Percentiles rank a stretch among this genome's conserved stretches.
phyloP scores from a whole-genome alignment of 2,888 invertebrate species.

The Perizoma flavofasciatum region DNA sequence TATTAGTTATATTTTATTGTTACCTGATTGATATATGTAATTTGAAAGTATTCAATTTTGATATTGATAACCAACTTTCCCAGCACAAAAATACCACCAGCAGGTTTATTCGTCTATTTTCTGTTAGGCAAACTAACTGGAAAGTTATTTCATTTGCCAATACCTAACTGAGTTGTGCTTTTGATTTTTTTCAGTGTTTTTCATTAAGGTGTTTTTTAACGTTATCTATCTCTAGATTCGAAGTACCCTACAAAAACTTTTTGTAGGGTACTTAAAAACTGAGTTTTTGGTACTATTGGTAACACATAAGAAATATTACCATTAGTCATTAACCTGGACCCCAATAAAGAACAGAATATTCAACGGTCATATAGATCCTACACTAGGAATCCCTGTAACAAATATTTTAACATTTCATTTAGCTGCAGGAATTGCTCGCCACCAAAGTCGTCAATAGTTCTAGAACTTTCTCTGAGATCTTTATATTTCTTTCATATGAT shows the following conservation, averaged over 20 bases:
- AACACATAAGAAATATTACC: background rate
- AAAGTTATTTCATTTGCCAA: conserved; percentile 23
- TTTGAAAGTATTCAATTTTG: background rate
- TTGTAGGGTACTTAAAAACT: background rate
- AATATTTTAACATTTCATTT: no score
- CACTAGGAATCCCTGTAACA: no score
- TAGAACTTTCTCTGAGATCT: no score
- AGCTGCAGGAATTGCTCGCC: no score
- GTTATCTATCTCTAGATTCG: conserved; percentile 11
- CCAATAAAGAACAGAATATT: no score
- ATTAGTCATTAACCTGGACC: no score
- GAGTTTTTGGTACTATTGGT: no score
- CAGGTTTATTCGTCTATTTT: conserved; percentile 5
- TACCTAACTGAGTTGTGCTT: conserved; percentile 16
- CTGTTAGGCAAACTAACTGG: conserved; percentile 14
- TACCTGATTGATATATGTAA: no score
- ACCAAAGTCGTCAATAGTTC: no score
- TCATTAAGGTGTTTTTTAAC: conserved; percentile 7
- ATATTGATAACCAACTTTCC: background rate
- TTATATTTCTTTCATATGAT: no score
- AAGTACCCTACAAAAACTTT: background rate
- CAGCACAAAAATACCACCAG: background rate
- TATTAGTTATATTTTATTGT: no score
- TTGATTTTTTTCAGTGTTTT: conserved; percentile 15
- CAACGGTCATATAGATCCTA: no score